Evolutionary conservation across 30 jellyfish, hydroid and myxozoan species (phyloP).

Genomic region (Cassiopea xamachana): DNA sequence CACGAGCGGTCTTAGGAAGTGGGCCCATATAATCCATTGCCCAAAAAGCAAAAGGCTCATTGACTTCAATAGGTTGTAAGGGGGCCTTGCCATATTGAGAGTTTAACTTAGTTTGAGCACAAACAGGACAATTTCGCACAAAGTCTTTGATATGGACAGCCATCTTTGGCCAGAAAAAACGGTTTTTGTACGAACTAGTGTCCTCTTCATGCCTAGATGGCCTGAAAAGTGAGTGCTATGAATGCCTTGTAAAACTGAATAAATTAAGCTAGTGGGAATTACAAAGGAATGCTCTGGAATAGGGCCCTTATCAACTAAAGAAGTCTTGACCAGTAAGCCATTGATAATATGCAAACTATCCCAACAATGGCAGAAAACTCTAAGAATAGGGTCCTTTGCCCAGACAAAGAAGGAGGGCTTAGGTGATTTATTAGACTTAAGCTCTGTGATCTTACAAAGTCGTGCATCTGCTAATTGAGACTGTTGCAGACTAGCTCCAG

Average conservation of each 20-base stretch:
- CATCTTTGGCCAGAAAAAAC: conserved; percentile 33
- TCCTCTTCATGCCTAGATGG: conserved; percentile 18
- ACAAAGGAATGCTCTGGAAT: conserved; percentile 21
- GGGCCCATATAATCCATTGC: conserved; percentile 46
- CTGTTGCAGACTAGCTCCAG: conserved; percentile 11
- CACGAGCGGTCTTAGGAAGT: conserved; percentile 56
- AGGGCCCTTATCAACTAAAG: not conserved
- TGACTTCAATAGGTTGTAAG: conserved; percentile 27
- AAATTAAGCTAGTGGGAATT: conserved; percentile 20
- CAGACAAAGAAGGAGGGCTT: conserved; percentile 46
- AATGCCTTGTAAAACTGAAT: conserved; percentile 16
- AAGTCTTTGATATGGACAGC: conserved; percentile 14
- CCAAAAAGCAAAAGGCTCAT: conserved; percentile 48
- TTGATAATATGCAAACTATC: conserved; percentile 23
- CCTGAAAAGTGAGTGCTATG: conserved; percentile 32
- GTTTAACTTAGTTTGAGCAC: conserved; percentile 18
- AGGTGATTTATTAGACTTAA: conserved; percentile 7
- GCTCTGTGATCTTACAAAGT: not conserved
- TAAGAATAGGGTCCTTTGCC: conserved; percentile 34
- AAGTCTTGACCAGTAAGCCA: conserved; percentile 44
- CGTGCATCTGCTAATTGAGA: conserved; percentile 23
- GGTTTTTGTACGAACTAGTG: conserved; percentile 5
- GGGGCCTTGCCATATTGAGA: conserved; percentile 41
- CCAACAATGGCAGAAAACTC: conserved; percentile 60
- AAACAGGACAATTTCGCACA: not conserved